Base-by-base conservation (phyloP, 2,113 vertebrate species). In the Sinocyclocheilus anshuiensis region DNA sequence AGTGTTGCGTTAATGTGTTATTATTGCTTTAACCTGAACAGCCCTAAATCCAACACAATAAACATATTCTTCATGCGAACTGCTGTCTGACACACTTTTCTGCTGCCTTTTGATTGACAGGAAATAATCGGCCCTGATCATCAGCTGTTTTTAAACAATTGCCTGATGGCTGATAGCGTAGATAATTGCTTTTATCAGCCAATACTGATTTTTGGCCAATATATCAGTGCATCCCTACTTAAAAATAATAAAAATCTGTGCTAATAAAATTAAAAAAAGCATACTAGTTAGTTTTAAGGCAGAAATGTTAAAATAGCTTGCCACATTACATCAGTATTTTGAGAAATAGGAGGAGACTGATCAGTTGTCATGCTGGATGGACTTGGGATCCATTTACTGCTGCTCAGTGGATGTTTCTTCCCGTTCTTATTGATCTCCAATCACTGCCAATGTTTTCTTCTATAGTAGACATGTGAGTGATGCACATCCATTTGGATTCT, bases 301-400 rank as follows among this genome's bases (percentile, higher is more conserved):
- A 33, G 20, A 4, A 20, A 2, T 77, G 76, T 77, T 29, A 20
- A 33, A 2, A 7, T 9, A 20, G 48, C 76, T 55, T 77, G 76
- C 76, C 76, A 77, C 2, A 77, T 36, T 53, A 4, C 24, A 53
- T 82, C 45, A 36, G 59, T 15, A 22, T 80, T 61, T 61, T 61
- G 33, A 61, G 59, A 69, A 22, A 69, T 69, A 53, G 63, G 63
- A 81, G 63, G 80, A 71, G 63, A 71, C 24, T 69, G 80, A 82
- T 69, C 61, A 69, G 63, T 82, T 82, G 45, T 71, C 63, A 82
- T n/a, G 61, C 61, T 71, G 45, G 63, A 71, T 33, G 26, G 42
- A 65, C 80, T 69, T 69, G 36, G 48, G 10, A 82, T 69, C 45
- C 29, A 53, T 82, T 82, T 82, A 48, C 42, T 3, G 18, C 18